Base-by-base conservation (phyloP, 2,888 invertebrate genomes). In the Microctonus brassicae region DNA sequence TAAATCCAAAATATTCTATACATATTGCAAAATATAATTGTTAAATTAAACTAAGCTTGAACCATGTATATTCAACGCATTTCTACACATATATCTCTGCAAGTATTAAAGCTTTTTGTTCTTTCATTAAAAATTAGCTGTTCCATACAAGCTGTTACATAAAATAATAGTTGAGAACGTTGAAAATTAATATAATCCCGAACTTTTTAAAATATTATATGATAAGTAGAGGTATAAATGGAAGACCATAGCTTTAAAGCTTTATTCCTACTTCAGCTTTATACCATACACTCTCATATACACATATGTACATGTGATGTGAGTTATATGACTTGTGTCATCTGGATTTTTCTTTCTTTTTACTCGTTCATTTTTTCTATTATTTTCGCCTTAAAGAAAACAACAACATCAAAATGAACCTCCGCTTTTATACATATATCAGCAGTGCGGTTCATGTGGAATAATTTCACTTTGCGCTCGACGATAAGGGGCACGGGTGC, bases 401-500 rank as follows among this genome's bases (percentile, higher is more conserved):
- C 58, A 71, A 57, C 65, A 58, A 64, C 62, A 65, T 55, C 62
- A 57, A 39, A 69, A 11, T n/a, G 11, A 20, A 33, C 17, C 58
- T 58, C 29, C 22, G 60, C 60, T 47, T 47, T 7, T 13, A 47
- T n/a, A n/a, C n/a, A n/a, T 61, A 63, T 77, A 82, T 84, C 82
- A 78, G 75, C 75, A 74, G 79, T 78, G 78, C 73, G 80, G 79
- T 78, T 84, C 78, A 81, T 80, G 79, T 81, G 81, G 81, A 84
- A 85, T 85, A 85, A 85, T 85, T 85, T 85, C 85, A 85, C 85
- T 85, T 85, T 85, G 81, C 85, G 77, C 75, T 36, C 55, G 64
- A 68, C 78, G 82, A 84, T 84, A 84, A 84, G n/a, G 83, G 75
- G 73, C 77, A 62, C 76, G 81, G 76, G 82, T 80, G 83, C 83